Conservation (phyloP, 2,888 invertebrate genomes). For the Cosmia pyralina region DNA sequence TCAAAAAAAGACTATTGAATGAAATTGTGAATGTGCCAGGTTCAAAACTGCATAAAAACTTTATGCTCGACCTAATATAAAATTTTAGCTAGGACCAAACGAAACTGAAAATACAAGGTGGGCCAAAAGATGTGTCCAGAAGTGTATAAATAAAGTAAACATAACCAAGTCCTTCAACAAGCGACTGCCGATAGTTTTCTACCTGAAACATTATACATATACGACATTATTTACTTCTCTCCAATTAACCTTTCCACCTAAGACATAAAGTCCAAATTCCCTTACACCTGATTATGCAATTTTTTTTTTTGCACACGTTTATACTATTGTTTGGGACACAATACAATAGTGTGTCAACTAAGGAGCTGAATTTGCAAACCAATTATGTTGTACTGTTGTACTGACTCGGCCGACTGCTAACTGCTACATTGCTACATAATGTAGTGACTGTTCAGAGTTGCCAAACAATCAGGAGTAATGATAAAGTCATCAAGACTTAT, state of each 20-base stretch:
- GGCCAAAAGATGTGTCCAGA: too few species aligned
- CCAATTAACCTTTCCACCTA: conserved; percentile 15
- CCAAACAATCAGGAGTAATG: conserved; percentile 49
- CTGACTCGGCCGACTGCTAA: conserved; percentile 32
- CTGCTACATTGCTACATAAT: conserved; percentile 54
- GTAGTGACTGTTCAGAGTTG: conserved; percentile 49
- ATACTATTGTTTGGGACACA: conserved; percentile 75
- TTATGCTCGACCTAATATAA: too few species aligned
- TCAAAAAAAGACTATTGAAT: too few species aligned
- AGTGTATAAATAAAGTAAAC: conserved; percentile 37
- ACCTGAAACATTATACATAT: conserved; percentile 7
- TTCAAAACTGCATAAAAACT: too few species aligned
- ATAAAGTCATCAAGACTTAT: conserved; percentile 53
- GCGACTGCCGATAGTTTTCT: conserved; percentile 21
- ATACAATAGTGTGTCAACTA: conserved; percentile 77
- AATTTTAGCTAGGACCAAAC: too few species aligned
- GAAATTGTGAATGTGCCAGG: too few species aligned
- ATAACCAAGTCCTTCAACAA: conserved; percentile 40
- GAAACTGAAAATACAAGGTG: too few species aligned
- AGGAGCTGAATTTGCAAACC: conserved; percentile 73
- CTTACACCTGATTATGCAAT: conserved; percentile 48
- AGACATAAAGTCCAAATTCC: conserved; percentile 54
- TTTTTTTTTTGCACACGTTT: conserved; percentile 57
- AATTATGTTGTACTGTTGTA: conserved; percentile 63
- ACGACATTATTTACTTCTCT: conserved; percentile 8